These are phyloP conservation scores for Fukomys damarensis DNA, from an alignment of 2,113 vertebrate species.

Conservation along the genomic window DNA sequence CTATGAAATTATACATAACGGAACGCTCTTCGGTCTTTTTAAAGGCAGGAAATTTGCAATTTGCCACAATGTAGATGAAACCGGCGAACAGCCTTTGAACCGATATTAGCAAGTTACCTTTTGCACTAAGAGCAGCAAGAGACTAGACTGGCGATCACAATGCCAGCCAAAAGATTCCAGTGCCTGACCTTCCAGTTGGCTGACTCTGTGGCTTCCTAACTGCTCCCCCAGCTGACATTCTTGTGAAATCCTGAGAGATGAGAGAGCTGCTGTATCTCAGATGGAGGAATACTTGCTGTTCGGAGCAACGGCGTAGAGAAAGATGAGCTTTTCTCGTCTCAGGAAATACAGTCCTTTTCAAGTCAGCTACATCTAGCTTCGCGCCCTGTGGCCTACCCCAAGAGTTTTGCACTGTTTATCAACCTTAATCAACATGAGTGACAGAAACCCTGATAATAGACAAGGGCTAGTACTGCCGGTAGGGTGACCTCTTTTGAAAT, in stretches of 20 bases:
- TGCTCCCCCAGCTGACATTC: neutral
- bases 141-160: too few relatives aligned
- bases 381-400: slow-evolving; percentile 78
- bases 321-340: slow-evolving; percentile 51
- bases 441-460: slow-evolving; percentile 86
- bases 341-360: slow-evolving; percentile 79
- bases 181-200: too few relatives aligned
- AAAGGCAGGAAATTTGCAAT: neutral
- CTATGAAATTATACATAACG: neutral
- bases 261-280: neutral
- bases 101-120: neutral
- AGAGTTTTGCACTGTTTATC: slow-evolving; percentile 85
- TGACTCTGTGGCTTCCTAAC: neutral
- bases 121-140: too few relatives aligned
- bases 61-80: neutral
- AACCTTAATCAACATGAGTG: slow-evolving; percentile 87
- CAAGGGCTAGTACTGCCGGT: slow-evolving; percentile 80
- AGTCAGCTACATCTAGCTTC: slow-evolving; percentile 76
- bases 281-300: slow-evolving; percentile 29
- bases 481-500: slow-evolving; percentile 86
- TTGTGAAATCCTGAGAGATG: neutral
- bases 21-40: neutral
- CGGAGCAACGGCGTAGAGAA: neutral
- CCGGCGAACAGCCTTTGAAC: neutral
- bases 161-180: neutral